Evolutionary conservation across 2,888 invertebrate species (phyloP).

Genomic region (Gari tellinella): DNA sequence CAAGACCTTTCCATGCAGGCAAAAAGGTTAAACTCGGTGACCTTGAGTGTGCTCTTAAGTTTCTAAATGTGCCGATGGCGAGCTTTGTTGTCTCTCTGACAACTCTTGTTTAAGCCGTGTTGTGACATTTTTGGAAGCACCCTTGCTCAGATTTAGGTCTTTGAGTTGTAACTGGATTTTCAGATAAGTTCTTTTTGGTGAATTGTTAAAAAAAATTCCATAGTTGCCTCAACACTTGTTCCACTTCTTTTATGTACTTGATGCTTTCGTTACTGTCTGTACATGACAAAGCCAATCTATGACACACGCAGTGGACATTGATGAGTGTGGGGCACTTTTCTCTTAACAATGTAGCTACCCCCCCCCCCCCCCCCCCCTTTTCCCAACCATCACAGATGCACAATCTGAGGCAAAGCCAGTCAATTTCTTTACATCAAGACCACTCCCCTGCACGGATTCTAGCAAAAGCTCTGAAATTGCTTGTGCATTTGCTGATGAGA

Average conservation of each 20-base stretch:
- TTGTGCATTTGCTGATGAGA: constrained; percentile 23
- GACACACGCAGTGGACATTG: constrained; percentile 55
- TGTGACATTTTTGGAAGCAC: constrained; percentile 23
- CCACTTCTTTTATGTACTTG: constrained; percentile 48
- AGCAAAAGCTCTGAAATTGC: constrained; percentile 21
- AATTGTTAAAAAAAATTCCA: constrained; percentile 59
- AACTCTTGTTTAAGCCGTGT: constrained; percentile 23
- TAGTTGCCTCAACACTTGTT: constrained; percentile 34
- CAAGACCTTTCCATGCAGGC: too few relatives aligned
- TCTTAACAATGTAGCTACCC: constrained; percentile 38
- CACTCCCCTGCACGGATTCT: constrained; percentile 1
- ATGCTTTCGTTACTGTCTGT: constrained; percentile 33
- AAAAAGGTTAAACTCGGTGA: too few relatives aligned
- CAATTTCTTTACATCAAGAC: constrained; percentile 17
- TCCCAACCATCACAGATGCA: constrained; percentile 47
- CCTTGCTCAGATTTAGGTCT: constrained; percentile 9
- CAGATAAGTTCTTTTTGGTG: constrained; percentile 48
- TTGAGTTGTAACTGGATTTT: constrained; percentile 44
- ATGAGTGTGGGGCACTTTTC: constrained; percentile 27
- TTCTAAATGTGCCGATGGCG: too few relatives aligned
- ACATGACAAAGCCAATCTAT: constrained; percentile 51
- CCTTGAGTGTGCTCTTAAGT: too few relatives aligned
- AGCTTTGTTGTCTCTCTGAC: too few relatives aligned
- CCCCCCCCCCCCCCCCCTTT: constrained; percentile 8
- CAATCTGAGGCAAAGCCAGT: constrained; percentile 45